Conservation (phyloP, 2,797 vertebrate species). For the Sarcophilus harrisii region DNA sequence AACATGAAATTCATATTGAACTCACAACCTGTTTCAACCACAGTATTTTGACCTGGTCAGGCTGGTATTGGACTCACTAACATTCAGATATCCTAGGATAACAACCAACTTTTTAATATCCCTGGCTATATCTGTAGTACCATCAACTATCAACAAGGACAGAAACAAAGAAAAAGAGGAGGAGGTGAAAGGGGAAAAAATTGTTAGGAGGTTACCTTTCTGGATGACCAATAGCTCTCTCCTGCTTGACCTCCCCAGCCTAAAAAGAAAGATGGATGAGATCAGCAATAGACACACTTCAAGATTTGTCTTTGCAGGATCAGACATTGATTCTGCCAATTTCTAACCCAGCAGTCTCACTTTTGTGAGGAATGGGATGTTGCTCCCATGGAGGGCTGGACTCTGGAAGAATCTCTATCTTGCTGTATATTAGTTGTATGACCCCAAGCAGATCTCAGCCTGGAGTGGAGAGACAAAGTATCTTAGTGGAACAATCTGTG, state of each 20-base stretch:
- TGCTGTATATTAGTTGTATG: neutral
- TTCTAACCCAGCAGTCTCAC: neutral
- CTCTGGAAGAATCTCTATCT: neutral
- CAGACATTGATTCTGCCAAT: conserved; percentile 20
- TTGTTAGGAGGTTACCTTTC: neutral
- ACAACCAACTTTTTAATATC: neutral
- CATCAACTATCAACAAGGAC: neutral
- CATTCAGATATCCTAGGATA: neutral
- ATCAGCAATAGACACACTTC: neutral
- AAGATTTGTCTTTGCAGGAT: conserved; percentile 30
- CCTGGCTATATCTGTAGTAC: neutral
- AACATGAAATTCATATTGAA: neutral
- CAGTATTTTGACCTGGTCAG: neutral
- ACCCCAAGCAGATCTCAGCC: too few species aligned
- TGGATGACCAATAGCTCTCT: neutral
- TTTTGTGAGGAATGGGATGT: neutral
- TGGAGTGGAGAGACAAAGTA: too few species aligned
- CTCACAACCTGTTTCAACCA: neutral
- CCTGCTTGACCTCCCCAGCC: neutral
- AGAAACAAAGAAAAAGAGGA: neutral
- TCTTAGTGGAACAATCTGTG: too few species aligned
- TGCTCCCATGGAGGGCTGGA: neutral
- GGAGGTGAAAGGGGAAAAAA: neutral
- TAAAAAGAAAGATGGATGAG: conserved; percentile 41
- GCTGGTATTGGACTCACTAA: neutral